Evolutionary conservation across 2,888 invertebrate genomes (phyloP), one percentile per base, ranked within the genome.

Genomic region (Vannuccia rotundouncinata): DNA sequence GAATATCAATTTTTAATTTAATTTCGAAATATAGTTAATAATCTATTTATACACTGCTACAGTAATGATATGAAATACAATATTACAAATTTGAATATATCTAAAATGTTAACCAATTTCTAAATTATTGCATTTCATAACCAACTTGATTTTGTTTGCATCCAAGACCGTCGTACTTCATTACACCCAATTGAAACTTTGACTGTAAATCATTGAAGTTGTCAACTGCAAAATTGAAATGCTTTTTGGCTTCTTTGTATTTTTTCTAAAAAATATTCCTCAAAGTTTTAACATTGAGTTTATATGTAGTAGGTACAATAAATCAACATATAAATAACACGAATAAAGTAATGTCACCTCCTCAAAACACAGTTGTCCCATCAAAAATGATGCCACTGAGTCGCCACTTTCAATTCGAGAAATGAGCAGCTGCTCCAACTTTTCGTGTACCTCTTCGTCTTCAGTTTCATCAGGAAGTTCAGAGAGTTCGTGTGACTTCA

Each of bases 161-260:
- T n/a, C 85, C 87, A 1, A 87, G 82, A 10, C 87, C 87, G 83
- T 88, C 88, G 83, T 86, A 88, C 80, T 84, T 80, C 83, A 88
- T 87, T 2, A 87, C 85, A 1, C 84, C 85, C 29, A 87, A 83
- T 84, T 87, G 87, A 81, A 85, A 88, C 79, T 85, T 81, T 27
- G 86, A 85, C 83, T 87, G 87, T 79, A 83, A 84, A 81, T 88
- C 87, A 83, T 85, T 84, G 29, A 85, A 85, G n/a, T 82, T 78
- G 5, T 79, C 79, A 74, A 84, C 85, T 2, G 85, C 85, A 66
- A 84, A 82, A 81, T 87, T 86, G 84, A 88, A 88, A 76, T 85
- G 86, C 1, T 82, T 82, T 31, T 82, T 75, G 0, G 87, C 86
- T 82, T 87, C 86, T 13, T 85, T 85, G 83, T 84, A 86, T 17